Evolutionary conservation across 2,888 invertebrate genomes (phyloP).

Genomic region (Lasioglossum lativentre): DNA sequence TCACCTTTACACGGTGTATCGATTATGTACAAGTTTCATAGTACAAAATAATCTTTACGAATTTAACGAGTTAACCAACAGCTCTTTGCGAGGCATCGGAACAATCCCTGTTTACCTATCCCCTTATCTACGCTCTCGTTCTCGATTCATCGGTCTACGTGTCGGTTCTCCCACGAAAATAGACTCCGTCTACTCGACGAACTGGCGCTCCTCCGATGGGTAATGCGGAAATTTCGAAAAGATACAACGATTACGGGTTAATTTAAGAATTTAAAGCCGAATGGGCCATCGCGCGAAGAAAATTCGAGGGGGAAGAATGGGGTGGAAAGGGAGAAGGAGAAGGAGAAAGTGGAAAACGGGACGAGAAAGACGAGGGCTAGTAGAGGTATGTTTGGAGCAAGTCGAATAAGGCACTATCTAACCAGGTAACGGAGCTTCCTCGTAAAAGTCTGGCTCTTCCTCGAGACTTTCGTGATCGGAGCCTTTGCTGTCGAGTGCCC

Average conservation of each 20-base stretch:
- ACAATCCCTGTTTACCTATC: conserved; percentile 12
- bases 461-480: conserved; percentile 91
- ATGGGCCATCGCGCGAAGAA: not conserved
- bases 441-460: conserved; percentile 97
- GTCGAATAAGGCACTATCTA: conserved; percentile 85
- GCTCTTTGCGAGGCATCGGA: conserved; percentile 12
- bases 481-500: conserved; percentile 93
- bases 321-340: not conserved
- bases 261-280: not conserved
- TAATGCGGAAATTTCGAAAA: conserved; percentile 27
- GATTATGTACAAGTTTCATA: conserved; percentile 61
- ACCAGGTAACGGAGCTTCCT: conserved; percentile 94
- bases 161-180: conserved; percentile 57
- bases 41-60: conserved; percentile 64
- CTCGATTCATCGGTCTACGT: conserved; percentile 40
- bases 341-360: not conserved
- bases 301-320: not conserved
- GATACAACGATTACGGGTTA: conserved; percentile 10
- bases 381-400: conserved; percentile 42
- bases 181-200: conserved; percentile 39
- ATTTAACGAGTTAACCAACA: conserved; percentile 46
- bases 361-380: conserved; percentile 4
- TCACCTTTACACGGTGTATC: conserved; percentile 25
- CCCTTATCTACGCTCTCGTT: conserved; percentile 35
- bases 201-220: conserved; percentile 24